Percentiles rank a stretch among this genome's conserved stretches.
phyloP scores from a whole-genome alignment of 1,140 invertebrate genomes.

The silkworm (Bombyx mori) region ASM3026992v2 NC_085107.1:17701501-17702000 shows the following conservation, averaged over 20 bases:
- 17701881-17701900: slow-evolving; percentile 65
- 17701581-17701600: slow-evolving; percentile 7
- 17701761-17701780: slow-evolving; percentile 62
- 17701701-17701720: slow-evolving; percentile 63
- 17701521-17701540: neutral
- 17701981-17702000: too few species aligned
- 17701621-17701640: slow-evolving; percentile 67
- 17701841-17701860: slow-evolving; percentile 63
- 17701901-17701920: slow-evolving; percentile 68
- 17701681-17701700: slow-evolving; percentile 68
- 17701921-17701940: slow-evolving; percentile 62
- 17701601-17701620: slow-evolving; percentile 62
- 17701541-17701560: slow-evolving; percentile 6
- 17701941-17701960: slow-evolving; percentile 30
- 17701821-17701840: slow-evolving; percentile 68
- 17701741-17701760: slow-evolving; percentile 49
- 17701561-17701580: slow-evolving; percentile 9
- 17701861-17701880: slow-evolving; percentile 54
- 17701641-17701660: slow-evolving; percentile 65
- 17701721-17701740: slow-evolving; percentile 69
- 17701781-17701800: slow-evolving; percentile 32
- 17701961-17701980: slow-evolving; percentile 21
- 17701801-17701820: slow-evolving; percentile 67
- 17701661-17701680: slow-evolving; percentile 69
- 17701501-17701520: too few species aligned